Conservation (phyloP, 2,888 invertebrate species). For the Trichacis sp. region DNA sequence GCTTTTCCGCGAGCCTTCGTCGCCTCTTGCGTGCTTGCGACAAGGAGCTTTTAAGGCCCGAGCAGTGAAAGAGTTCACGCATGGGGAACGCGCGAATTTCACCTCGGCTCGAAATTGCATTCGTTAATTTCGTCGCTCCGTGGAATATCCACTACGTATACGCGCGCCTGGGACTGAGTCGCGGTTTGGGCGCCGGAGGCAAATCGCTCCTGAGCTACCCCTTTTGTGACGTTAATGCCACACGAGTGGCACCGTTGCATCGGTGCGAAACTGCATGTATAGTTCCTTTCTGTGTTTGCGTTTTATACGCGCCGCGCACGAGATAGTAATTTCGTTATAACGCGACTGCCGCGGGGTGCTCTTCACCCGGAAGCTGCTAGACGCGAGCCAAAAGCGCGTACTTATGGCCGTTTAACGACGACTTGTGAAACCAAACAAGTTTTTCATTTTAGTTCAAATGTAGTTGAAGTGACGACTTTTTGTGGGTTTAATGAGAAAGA, state of each 20-base stretch:
- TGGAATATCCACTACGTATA: too few relatives aligned
- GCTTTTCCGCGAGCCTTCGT: constrained; percentile 13
- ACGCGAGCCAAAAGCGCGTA: constrained; percentile 41
- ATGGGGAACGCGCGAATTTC: constrained; percentile 32
- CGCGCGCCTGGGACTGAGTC: too few relatives aligned
- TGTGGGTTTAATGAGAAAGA: too few relatives aligned
- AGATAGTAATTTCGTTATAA: constrained; percentile 44
- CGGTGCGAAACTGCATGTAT: constrained; percentile 11
- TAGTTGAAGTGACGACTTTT: too few relatives aligned
- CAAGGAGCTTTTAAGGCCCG: constrained; percentile 26
- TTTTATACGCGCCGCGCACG: not conserved
- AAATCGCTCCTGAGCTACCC: constrained; percentile 21
- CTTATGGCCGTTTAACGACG: constrained; percentile 28
- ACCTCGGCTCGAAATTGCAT: constrained; percentile 25
- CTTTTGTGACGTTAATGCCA: constrained; percentile 25
- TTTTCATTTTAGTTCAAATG: too few relatives aligned
- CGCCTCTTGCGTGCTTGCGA: constrained; percentile 9
- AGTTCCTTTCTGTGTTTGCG: not conserved
- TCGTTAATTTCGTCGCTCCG: constrained; percentile 43
- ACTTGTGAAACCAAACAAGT: too few relatives aligned
- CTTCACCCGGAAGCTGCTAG: constrained; percentile 36
- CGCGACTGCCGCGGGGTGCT: constrained; percentile 14
- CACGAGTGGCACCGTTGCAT: constrained; percentile 27
- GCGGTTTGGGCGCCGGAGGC: constrained; percentile 10
- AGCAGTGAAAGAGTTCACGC: constrained; percentile 25